phyloP scores from a whole-genome alignment of 2,888 invertebrate genomes.

The Uropetala carovei region DNA sequence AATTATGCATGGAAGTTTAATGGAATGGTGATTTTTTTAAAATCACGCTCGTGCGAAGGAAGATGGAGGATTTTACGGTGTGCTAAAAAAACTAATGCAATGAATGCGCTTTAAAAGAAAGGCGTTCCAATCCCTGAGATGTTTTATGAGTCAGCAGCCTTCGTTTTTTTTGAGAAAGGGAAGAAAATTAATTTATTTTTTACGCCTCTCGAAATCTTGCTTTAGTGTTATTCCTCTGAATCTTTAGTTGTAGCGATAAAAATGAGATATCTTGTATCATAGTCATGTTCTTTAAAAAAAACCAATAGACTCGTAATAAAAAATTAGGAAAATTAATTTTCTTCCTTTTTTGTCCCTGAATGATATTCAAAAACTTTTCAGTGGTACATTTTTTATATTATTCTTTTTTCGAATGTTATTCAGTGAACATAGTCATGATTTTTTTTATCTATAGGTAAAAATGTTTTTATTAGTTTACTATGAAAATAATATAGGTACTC shows the following conservation, averaged over 20 bases:
- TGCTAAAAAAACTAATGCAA: not conserved
- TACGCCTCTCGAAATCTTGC: not conserved
- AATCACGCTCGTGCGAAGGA: not conserved
- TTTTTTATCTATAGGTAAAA: too few species aligned
- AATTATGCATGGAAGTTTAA: too few species aligned
- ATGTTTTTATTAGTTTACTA: too few species aligned
- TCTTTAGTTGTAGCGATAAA: not conserved
- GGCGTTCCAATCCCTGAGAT: not conserved
- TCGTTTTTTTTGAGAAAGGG: not conserved
- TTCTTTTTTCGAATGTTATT: not conserved
- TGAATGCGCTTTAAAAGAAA: not conserved
- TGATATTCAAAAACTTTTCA: not conserved
- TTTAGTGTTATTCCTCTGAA: not conserved
- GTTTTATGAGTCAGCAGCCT: not conserved
- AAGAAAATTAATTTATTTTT: slow-evolving; percentile 2
- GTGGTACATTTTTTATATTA: not conserved
- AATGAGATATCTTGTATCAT: not conserved
- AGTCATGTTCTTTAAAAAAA: not conserved
- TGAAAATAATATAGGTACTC: too few species aligned
- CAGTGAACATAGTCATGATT: too few species aligned
- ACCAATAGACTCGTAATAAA: not conserved
- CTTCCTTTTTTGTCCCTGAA: not conserved
- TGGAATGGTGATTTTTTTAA: too few species aligned
- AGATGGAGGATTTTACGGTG: not conserved
- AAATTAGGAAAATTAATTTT: not conserved